Conservation (phyloP, 2,797 vertebrate genomes). For the Fistularia commersonii region DNA sequence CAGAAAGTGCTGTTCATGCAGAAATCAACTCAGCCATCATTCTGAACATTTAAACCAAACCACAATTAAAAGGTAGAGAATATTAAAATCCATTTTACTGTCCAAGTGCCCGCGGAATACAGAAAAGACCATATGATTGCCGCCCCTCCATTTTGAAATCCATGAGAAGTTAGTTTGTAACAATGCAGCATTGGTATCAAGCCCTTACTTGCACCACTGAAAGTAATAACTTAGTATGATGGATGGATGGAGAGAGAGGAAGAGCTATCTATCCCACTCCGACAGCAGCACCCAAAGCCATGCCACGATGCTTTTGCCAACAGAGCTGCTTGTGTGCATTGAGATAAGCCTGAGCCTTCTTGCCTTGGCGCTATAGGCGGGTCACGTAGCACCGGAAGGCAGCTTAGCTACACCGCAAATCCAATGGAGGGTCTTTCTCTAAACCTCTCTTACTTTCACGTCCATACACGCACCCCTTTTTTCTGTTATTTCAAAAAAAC, state of each 20-base stretch:
- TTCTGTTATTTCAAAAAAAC: conserved; percentile 1
- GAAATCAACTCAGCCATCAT: conserved; percentile 2
- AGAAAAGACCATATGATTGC: conserved; percentile 9
- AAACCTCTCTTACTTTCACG: conserved; percentile 11
- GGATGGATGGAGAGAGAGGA: conserved; percentile 17
- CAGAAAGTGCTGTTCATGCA: conserved; percentile 5
- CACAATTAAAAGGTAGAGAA: conserved; percentile 12
- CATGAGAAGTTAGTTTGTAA: conserved; percentile 4
- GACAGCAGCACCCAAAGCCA: conserved; percentile 53
- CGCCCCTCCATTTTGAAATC: conserved; percentile 1
- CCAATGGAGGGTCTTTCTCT: conserved; percentile 36
- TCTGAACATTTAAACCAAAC: conserved; percentile 10
- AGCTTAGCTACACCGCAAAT: conserved; percentile 56
- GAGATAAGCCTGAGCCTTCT: conserved; percentile 62
- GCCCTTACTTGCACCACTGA: conserved; percentile 8
- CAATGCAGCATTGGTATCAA: conserved; percentile 3
- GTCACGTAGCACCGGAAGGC: conserved; percentile 57
- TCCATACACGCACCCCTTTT: conserved; percentile 15
- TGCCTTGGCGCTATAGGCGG: conserved; percentile 45
- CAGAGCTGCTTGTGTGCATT: conserved; percentile 59
- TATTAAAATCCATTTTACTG: neutral
- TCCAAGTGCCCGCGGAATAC: conserved; percentile 4
- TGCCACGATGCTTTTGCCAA: conserved; percentile 53
- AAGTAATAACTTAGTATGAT: conserved; percentile 7
- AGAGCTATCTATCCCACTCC: conserved; percentile 50